These are phyloP conservation scores for Danionella dracula DNA, from an alignment of 2,797 vertebrate genomes.

Conservation along the genomic window DNA sequence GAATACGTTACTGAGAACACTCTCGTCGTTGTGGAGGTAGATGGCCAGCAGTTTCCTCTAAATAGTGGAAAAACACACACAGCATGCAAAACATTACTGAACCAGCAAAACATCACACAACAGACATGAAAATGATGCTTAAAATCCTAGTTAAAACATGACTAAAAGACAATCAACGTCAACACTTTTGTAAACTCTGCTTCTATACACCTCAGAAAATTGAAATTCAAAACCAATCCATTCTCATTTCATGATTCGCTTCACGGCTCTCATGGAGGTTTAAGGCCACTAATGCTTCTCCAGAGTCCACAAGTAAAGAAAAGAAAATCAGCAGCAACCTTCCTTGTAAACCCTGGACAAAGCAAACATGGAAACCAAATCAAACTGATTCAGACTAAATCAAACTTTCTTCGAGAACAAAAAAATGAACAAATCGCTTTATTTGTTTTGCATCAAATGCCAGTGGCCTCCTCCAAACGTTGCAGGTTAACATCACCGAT, in stretches of 20 bases:
- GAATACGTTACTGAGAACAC: conserved; percentile 98
- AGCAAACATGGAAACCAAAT: conserved; percentile 69
- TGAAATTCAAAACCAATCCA: conserved; percentile 14
- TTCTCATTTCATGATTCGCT: conserved; percentile 22
- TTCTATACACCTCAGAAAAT: no score
- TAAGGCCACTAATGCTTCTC: conserved; percentile 4
- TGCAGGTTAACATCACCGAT: conserved; percentile 70
- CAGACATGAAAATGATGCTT: no score
- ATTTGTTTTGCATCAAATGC: conserved; percentile 79
- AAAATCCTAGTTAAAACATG: no score
- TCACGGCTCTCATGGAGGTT: conserved; percentile 5
- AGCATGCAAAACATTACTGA: no score
- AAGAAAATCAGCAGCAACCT: neutral
- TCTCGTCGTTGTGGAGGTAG: conserved; percentile 99
- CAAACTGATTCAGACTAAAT: conserved; percentile 70
- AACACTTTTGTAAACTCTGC: no score
- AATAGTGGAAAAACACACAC: conserved; percentile 50
- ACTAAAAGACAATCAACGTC: no score
- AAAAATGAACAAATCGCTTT: conserved; percentile 77
- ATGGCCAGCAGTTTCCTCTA: conserved; percentile 99
- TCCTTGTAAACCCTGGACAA: conserved; percentile 33
- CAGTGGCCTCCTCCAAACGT: conserved; percentile 60
- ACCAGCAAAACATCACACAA: neutral
- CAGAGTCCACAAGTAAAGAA: neutral
- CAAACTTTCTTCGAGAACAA: conserved; percentile 72